Evolutionary conservation across 1,140 invertebrate species (phyloP).

Genomic region (Tetramorium alpestre): DNA sequence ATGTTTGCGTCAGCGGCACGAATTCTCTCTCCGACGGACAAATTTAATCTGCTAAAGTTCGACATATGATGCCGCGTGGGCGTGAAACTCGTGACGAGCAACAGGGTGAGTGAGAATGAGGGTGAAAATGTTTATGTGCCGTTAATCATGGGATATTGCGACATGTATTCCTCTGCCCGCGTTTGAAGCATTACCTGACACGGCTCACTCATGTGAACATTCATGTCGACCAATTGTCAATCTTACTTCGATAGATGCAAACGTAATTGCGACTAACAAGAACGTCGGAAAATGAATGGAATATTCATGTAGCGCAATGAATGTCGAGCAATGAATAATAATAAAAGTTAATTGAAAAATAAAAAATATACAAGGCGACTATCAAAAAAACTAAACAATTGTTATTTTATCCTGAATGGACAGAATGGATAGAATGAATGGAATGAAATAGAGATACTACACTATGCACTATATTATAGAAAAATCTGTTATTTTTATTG

Average conservation of each 20-base stretch:
- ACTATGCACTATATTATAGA: not conserved
- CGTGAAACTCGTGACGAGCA: not conserved
- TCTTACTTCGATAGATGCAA: not conserved
- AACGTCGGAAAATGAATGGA: not conserved
- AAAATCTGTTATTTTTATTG: not conserved
- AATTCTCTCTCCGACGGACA: not conserved
- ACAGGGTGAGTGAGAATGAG: not conserved
- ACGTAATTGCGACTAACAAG: not conserved
- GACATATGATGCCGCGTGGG: not conserved
- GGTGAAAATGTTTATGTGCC: conserved; percentile 15
- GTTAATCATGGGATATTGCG: conserved; percentile 12
- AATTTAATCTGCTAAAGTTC: conserved; percentile 50
- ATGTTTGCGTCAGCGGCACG: not conserved
- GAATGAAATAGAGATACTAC: not conserved
- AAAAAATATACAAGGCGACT: not conserved
- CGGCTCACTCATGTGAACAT: not conserved
- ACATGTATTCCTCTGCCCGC: not conserved
- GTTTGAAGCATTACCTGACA: not conserved
- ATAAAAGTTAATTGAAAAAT: not conserved
- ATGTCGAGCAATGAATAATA: not conserved
- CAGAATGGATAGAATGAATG: not conserved
- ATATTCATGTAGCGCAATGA: not conserved
- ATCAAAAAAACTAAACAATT: not conserved
- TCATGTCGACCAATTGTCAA: not conserved
- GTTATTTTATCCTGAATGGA: not conserved